Evolutionary conservation across 2,113 vertebrate species (phyloP), one percentile per base, ranked within the genome.

Genomic region (Talpa occidentalis): DNA sequence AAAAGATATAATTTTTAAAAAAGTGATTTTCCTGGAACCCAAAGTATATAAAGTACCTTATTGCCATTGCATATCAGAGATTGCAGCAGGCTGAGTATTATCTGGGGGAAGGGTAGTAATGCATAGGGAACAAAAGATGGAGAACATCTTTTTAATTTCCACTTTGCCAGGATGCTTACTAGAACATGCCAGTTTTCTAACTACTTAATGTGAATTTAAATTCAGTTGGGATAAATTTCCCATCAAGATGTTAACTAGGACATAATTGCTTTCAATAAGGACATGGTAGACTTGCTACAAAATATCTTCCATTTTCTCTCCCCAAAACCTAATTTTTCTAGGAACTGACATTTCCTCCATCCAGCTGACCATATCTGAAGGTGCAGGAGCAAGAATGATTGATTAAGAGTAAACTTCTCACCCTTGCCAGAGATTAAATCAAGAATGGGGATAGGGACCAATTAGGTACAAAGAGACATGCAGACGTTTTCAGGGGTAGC

Each of bases 121-220:
- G 21, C 21, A 62, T 6, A 78, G 32, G 56, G 6, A 78, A 49
- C 62, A 67, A 77, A 88, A 79, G 22, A 82, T 16, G 28, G 12
- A 73, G 54, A 74, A 70, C 6, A 85, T 17, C 30, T 47, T 74
- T 52, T 66, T 72, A 30, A 30, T 59, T 95, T 66, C 79, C 17
- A 5, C 70, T 14, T 70, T 83, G 22, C 76, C 70, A 80, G n/a
- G 62, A 59, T 64, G 26, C 14, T 80, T 49, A 30, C 52, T 73
- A 93, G 73, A 93, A 81, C 22, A 73, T 5, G 10, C 59, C 44
- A 21, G 22, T 91, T 95, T 88, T 82, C 86, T 40, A 93, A 47
- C 37, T 89, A 54, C 28, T 49, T 54, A 5, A 77, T 44, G 73
- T 83, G 40, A 96, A 56, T 91, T 94, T 72, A 83, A 83, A 95